Percentiles rank a stretch among this genome's conserved stretches.
Conservation (phyloP, 2,113 vertebrate species). For the Microtus oregoni region DNA sequence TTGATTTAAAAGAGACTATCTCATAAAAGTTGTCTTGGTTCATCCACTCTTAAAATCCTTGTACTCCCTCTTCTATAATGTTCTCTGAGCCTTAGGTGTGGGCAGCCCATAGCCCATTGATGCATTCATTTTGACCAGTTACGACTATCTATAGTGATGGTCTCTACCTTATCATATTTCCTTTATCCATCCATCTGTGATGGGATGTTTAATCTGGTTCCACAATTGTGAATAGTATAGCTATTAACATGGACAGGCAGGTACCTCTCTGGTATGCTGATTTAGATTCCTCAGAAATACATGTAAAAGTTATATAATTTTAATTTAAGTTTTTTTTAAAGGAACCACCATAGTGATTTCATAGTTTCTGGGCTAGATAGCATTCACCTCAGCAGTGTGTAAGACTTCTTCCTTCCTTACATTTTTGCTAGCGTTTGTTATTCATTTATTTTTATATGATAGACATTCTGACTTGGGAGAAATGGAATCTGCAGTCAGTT, state of each 20-base stretch:
- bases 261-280: not conserved
- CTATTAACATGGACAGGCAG: not conserved
- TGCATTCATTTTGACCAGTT: not conserved
- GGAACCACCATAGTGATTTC: not conserved
- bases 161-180: not conserved
- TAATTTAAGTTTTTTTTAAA: not conserved
- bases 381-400: not conserved
- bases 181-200: not conserved
- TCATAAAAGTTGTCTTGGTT: not conserved
- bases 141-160: not conserved
- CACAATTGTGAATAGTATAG: not conserved
- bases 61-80: not conserved
- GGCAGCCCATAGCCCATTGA: not conserved
- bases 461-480: not conserved
- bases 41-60: not conserved
- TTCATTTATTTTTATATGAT: not conserved
- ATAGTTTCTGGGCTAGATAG: not conserved
- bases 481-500: not conserved
- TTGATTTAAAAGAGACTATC: not conserved
- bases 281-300: not conserved
- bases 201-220: not conserved
- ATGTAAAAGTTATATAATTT: not conserved
- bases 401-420: not conserved
- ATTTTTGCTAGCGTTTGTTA: not conserved
- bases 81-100: not conserved